A percentile compares a stretch with the other conserved stretches of the same genome.
phyloP scores from a whole-genome alignment of 2,797 vertebrate species.

The Squalus acanthias region DNA sequence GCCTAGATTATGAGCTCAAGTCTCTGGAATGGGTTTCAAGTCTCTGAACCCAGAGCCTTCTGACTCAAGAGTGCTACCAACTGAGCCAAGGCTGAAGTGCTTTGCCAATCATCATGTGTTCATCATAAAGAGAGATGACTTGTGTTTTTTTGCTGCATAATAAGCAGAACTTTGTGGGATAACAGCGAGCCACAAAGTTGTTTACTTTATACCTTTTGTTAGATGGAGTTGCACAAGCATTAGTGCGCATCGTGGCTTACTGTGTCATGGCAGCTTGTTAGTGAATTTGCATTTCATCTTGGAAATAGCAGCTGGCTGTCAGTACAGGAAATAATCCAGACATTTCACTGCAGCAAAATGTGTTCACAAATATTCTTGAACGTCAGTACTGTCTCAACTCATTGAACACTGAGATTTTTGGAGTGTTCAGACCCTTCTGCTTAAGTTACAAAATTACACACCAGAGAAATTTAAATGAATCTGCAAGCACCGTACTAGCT shows the following conservation, averaged over 20 bases:
- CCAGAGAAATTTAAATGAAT: neutral
- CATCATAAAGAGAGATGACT: neutral
- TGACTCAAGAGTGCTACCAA: neutral
- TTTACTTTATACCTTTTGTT: neutral
- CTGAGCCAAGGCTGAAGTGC: neutral
- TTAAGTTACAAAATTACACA: neutral
- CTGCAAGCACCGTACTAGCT: neutral
- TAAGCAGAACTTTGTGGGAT: neutral
- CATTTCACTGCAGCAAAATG: neutral
- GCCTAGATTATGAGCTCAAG: neutral
- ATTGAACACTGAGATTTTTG: neutral
- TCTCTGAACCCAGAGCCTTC: neutral
- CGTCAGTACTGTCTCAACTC: neutral
- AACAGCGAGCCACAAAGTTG: neutral
- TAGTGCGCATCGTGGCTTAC: neutral
- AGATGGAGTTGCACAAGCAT: neutral
- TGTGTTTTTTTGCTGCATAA: neutral
- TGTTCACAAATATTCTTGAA: neutral
- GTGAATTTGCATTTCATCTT: neutral
- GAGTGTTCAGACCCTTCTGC: neutral
- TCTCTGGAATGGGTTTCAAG: neutral
- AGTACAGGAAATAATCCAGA: neutral
- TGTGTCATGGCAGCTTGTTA: neutral
- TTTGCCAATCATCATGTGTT: neutral
- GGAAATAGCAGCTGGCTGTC: neutral